Percentiles rank a stretch among this genome's conserved stretches.
These are phyloP conservation scores for Boulengeromyrus knoepffleri DNA, from an alignment of 2,113 vertebrate species.

Conservation along the genomic window DNA sequence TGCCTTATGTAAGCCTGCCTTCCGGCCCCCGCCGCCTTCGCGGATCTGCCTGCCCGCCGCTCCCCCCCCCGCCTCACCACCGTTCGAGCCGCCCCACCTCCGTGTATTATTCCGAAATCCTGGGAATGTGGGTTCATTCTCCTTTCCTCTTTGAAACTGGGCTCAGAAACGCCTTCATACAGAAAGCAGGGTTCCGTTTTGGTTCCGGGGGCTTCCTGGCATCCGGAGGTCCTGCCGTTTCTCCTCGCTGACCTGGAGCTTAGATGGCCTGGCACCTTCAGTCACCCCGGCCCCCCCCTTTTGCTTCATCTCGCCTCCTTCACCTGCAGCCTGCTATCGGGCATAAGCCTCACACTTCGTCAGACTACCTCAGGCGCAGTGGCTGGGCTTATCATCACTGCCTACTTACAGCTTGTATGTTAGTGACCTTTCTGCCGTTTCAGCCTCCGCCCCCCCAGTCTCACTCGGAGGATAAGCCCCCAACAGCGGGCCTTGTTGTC, in stretches of 20 bases:
- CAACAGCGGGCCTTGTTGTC: not conserved
- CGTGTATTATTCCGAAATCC: constrained; percentile 50
- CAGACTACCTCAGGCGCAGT: not conserved
- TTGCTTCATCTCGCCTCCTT: not conserved
- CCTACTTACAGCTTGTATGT: not conserved
- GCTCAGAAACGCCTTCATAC: constrained; percentile 51
- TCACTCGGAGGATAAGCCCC: constrained; percentile 20
- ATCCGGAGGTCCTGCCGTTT: not conserved
- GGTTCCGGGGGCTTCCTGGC: not conserved
- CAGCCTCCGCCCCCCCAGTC: too few species aligned
- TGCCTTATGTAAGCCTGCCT: constrained; percentile 74
- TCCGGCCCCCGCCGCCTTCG: not conserved
- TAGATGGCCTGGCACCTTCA: not conserved
- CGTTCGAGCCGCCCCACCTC: constrained; percentile 24
- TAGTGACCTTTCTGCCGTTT: not conserved
- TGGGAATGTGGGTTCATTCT: constrained; percentile 58
- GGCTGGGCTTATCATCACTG: not conserved
- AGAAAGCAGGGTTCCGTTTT: constrained; percentile 40
- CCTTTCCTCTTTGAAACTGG: constrained; percentile 56
- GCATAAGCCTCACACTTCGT: too few species aligned
- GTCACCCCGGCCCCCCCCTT: not conserved
- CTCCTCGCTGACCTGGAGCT: not conserved
- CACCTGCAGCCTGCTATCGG: not conserved
- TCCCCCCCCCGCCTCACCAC: not conserved
- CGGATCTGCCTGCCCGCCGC: too few species aligned